A percentile compares a stretch with the other conserved stretches of the same genome.
Evolutionary conservation across 1,140 invertebrate species (phyloP).

Genomic region (Physella acuta): DNA sequence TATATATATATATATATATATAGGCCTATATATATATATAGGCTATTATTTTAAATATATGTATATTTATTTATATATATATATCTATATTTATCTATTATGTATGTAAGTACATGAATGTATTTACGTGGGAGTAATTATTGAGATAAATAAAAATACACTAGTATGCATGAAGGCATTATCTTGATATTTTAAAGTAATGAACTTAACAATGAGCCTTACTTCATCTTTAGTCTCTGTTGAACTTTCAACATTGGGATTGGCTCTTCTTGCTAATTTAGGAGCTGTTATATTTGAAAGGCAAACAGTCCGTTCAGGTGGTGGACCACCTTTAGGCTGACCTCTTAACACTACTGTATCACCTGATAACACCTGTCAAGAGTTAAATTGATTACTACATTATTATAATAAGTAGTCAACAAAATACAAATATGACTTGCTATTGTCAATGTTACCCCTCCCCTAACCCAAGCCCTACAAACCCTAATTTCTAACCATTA

Average conservation of each 20-base stretch:
- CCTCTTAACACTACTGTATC: constrained; percentile 86
- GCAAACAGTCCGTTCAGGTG: constrained; percentile 85
- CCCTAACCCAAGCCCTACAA: background rate
- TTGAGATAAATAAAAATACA: no score
- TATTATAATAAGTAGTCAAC: background rate
- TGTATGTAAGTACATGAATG: no score
- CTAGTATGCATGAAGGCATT: no score
- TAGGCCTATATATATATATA: background rate
- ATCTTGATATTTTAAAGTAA: no score
- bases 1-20: background rate
- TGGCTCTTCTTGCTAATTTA: constrained; percentile 77
- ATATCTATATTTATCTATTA: no score
- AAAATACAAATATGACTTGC: background rate
- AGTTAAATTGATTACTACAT: background rate
- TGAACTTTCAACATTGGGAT: constrained; percentile 65
- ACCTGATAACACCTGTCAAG: constrained; percentile 78
- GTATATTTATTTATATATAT: no score
- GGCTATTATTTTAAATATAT: no score
- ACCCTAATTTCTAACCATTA: background rate
- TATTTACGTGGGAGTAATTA: no score
- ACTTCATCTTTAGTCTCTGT: constrained; percentile 81
- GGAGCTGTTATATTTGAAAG: constrained; percentile 90
- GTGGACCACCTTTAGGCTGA: constrained; percentile 75
- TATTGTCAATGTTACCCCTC: background rate
- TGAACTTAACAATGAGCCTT: no score